Base-by-base conservation (phyloP, 64 coral and sea anemone genomes). In the Platygyra sinensis region DNA sequence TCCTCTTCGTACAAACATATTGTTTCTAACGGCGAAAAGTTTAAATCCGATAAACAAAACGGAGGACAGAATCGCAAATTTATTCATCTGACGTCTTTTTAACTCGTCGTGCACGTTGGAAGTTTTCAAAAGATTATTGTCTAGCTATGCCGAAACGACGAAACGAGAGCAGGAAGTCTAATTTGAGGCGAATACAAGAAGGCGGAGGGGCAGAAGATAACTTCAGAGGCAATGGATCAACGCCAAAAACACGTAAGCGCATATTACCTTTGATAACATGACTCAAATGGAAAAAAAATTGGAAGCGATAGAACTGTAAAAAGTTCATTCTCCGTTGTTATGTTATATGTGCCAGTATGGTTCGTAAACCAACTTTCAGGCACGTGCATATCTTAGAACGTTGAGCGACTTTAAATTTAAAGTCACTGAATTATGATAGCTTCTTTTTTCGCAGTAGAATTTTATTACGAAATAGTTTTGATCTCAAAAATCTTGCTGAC, bases 101-200 rank as follows among this genome's bases (percentile, higher is more conserved):
- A 51, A 39, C 8, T 14, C 54, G 75, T 77, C 29, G 73, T 75
- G 42, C 5, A 8, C 5, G 42, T 75, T 75, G 10, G 9, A 57
- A 57, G 54, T 75, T 17, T 51, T 42, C 16, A 18, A 60, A 52
- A 25, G 5, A 46, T n/a, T 57, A 46, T n/a, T 57, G 54, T 33
- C 25, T 39, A 18, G 33, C 46, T 28, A 85, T 85, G 81, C 81
- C 81, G 24, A 85, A 72, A 51, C 63, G 81, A 7, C 15, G 25
- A 13, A 85, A 60, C 24, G 50, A 85, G 39, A 5, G 29, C 20
- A 69, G 5, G 24, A 4, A 25, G 24, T 20, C 22, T 10, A 27
- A 10, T 10, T 69, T 27, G 22, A 69, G 8, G n/a, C 20, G 65
- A 5, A 69, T 69, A 22, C 20, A 69, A 69, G 5, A 69, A n/a